A percentile compares a stretch with the other conserved stretches of the same genome.
Conservation (phyloP, 2,797 vertebrate species). For the Helicolenus hilgendorfi region DNA sequence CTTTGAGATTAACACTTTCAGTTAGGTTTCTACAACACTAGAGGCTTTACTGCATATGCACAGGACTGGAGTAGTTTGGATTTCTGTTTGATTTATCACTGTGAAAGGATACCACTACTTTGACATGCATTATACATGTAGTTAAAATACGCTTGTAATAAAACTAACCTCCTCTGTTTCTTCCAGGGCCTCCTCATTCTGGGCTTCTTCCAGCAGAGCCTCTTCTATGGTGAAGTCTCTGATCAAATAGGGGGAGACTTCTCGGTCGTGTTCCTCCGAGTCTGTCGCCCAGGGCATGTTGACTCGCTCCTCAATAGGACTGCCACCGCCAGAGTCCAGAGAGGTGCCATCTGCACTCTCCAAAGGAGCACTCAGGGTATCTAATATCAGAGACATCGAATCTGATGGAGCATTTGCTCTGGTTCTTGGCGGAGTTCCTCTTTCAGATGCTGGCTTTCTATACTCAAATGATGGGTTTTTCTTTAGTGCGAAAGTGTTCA, state of each 20-base stretch:
- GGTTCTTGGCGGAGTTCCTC: conserved; percentile 41
- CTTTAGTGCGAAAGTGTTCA: background rate
- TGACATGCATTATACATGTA: background rate
- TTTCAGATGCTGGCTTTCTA: conserved; percentile 32
- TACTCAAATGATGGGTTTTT: conserved; percentile 5
- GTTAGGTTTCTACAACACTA: background rate
- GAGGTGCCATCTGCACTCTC: conserved; percentile 62
- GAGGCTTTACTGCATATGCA: background rate
- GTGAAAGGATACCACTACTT: background rate
- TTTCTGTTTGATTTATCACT: background rate
- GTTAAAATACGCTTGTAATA: background rate
- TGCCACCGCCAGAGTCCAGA: conserved; percentile 58
- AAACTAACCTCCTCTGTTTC: conserved; percentile 70
- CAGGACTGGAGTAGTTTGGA: background rate
- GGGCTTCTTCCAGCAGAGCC: conserved; percentile 5
- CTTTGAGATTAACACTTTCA: background rate
- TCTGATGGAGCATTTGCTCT: conserved; percentile 3
- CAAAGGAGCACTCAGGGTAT: conserved; percentile 6
- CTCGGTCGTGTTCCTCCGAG: conserved; percentile 64
- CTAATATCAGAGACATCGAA: conserved; percentile 6
- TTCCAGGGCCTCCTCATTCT: conserved; percentile 39
- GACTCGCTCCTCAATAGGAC: conserved; percentile 71
- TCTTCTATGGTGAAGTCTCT: conserved; percentile 72
- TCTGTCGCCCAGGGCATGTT: conserved; percentile 64
- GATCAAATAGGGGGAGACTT: conserved; percentile 21